phyloP scores from a whole-genome alignment of 2,797 vertebrate species.

The Aphelocoma californica region DNA sequence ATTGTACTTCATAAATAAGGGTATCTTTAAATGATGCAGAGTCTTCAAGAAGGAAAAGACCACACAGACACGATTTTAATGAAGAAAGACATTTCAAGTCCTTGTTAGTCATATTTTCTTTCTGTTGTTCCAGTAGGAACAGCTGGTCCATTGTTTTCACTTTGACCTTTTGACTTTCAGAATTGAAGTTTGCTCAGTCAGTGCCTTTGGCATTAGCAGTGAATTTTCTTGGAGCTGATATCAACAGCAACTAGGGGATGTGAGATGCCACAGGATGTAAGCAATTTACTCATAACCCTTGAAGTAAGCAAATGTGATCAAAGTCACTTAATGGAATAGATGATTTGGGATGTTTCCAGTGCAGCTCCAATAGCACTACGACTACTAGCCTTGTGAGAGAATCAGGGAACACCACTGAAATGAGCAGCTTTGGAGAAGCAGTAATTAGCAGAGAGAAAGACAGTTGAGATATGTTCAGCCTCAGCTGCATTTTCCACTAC shows the following conservation, averaged over 20 bases:
- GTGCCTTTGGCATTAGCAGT: not conserved
- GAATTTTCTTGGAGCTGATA: not conserved
- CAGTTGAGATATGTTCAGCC: not conserved
- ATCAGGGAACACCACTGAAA: rapidly evolving
- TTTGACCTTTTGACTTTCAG: not conserved
- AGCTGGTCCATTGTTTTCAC: not conserved
- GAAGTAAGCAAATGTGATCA: not conserved
- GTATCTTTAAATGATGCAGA: not conserved
- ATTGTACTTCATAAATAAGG: not conserved
- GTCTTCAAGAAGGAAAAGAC: not conserved
- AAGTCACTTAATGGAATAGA: not conserved
- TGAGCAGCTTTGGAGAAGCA: not conserved
- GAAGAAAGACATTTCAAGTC: not conserved
- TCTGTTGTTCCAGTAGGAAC: not conserved
- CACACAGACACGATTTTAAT: not conserved
- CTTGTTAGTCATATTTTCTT: not conserved
- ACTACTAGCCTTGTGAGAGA: not conserved
- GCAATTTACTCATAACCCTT: not conserved
- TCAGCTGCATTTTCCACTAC: not conserved
- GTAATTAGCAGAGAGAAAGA: not conserved
- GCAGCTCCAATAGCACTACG: not conserved
- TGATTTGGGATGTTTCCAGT: not conserved
- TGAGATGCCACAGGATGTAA: not conserved
- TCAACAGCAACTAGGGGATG: not conserved
- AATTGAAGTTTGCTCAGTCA: not conserved